Evolutionary conservation across 64 coral and sea anemone species (phyloP).

Genomic region (Platygyra sinensis): DNA sequence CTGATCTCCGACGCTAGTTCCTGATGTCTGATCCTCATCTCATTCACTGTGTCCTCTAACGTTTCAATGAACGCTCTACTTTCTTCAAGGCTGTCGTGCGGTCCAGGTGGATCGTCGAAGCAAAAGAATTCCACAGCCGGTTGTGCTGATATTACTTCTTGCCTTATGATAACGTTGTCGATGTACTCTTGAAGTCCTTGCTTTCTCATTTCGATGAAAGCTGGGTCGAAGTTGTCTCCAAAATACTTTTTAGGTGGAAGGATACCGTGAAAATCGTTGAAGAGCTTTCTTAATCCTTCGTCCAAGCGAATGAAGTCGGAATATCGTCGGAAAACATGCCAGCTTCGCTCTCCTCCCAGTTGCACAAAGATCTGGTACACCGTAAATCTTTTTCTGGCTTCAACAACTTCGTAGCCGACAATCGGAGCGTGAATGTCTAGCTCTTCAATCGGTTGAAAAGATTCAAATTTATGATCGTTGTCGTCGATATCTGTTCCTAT

Average conservation of each 20-base stretch:
- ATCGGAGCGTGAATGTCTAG: constrained; percentile 83
- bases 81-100: constrained; percentile 85
- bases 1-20: constrained; percentile 62
- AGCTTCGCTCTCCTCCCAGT: constrained; percentile 62
- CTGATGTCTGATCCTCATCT: constrained; percentile 58
- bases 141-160: constrained; percentile 28
- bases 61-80: constrained; percentile 89
- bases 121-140: constrained; percentile 77
- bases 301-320: constrained; percentile 89
- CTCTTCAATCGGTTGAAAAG: constrained; percentile 42
- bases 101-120: constrained; percentile 88
- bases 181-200: constrained; percentile 72
- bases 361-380: constrained; percentile 89
- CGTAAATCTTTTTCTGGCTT: constrained; percentile 89
- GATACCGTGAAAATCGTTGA: constrained; percentile 12
- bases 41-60: constrained; percentile 73
- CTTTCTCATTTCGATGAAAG: constrained; percentile 84
- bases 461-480: constrained; percentile 35
- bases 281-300: constrained; percentile 70
- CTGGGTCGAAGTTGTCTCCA: constrained; percentile 86
- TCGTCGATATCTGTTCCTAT: background rate
- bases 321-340: constrained; percentile 95
- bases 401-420: constrained; percentile 84
- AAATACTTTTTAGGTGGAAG: constrained; percentile 94
- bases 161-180: constrained; percentile 52